These are phyloP conservation scores for Dasypolia templi DNA, from an alignment of 2,888 invertebrate species.

Conservation along the genomic window DNA sequence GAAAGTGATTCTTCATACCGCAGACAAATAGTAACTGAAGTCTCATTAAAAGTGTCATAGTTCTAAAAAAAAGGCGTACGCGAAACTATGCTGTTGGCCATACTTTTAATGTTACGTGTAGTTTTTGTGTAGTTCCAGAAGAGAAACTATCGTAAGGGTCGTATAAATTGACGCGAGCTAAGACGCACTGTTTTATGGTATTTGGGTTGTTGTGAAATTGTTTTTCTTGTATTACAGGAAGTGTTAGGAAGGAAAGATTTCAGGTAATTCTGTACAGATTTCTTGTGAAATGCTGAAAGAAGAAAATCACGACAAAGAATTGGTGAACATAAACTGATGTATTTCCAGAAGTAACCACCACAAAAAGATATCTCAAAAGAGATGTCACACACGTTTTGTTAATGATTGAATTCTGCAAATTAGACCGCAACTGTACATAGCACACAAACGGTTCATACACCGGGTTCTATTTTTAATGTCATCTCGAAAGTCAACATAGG, in stretches of 20 bases:
- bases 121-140: constrained; percentile 2
- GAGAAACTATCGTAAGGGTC: not conserved
- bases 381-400: not conserved
- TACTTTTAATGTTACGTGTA: constrained; percentile 9
- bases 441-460: no score
- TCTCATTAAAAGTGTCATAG: constrained; percentile 13
- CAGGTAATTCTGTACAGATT: not conserved
- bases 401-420: not conserved
- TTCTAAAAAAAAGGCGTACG: constrained; percentile 10
- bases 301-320: not conserved
- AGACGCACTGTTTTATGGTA: not conserved
- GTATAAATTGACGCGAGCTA: not conserved
- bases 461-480: no score
- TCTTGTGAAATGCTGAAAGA: not conserved
- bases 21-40: constrained; percentile 7
- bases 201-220: not conserved
- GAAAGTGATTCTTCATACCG: constrained; percentile 40
- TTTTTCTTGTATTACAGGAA: not conserved
- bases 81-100: not conserved
- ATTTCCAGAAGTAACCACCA: not conserved
- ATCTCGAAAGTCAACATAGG: no score
- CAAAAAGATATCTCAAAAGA: not conserved
- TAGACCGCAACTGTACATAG: not conserved
- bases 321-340: no score
- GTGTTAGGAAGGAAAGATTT: not conserved